phyloP scores from a whole-genome alignment of 2,888 invertebrate species.

The Perizoma affinitatum region DNA sequence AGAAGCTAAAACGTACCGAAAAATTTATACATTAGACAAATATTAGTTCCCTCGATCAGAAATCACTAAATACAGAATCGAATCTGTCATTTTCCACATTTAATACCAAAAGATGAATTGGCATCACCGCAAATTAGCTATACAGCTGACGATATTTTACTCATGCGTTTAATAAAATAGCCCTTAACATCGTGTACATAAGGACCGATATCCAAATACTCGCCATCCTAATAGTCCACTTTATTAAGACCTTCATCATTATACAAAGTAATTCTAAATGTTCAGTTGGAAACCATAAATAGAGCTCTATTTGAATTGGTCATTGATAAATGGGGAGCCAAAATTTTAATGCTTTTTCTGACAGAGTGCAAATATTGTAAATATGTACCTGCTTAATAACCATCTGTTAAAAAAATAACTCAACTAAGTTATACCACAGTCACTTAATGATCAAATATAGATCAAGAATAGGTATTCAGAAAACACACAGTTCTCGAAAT shows the following conservation, averaged over 20 bases:
- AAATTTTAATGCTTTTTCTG: conserved; percentile 17
- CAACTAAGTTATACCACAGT: no score
- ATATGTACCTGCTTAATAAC: conserved; percentile 11
- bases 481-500: background rate
- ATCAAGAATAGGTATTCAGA: background rate
- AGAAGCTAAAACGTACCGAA: no score
- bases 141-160: conserved; percentile 52
- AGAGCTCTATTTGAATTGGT: conserved; percentile 23
- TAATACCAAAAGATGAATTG: conserved; percentile 73
- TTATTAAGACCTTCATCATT: conserved; percentile 28
- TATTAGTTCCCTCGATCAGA: conserved; percentile 42
- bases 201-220: conserved; percentile 17
- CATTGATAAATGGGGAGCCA: conserved; percentile 37
- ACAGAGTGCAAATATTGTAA: conserved; percentile 30
- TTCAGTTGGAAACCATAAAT: background rate
- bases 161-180: conserved; percentile 21
- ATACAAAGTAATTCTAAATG: conserved; percentile 5
- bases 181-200: conserved; percentile 22
- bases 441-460: no score
- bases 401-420: background rate
- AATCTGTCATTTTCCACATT: conserved; percentile 58
- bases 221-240: conserved; percentile 19
- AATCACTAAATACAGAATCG: conserved; percentile 50
- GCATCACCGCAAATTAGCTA: conserved; percentile 68
- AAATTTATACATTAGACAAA: conserved; percentile 23